A percentile compares a stretch with the other conserved stretches of the same genome.
phyloP scores from a whole-genome alignment of 2,113 vertebrate species.

The Tragelaphus strepsiceros region DNA sequence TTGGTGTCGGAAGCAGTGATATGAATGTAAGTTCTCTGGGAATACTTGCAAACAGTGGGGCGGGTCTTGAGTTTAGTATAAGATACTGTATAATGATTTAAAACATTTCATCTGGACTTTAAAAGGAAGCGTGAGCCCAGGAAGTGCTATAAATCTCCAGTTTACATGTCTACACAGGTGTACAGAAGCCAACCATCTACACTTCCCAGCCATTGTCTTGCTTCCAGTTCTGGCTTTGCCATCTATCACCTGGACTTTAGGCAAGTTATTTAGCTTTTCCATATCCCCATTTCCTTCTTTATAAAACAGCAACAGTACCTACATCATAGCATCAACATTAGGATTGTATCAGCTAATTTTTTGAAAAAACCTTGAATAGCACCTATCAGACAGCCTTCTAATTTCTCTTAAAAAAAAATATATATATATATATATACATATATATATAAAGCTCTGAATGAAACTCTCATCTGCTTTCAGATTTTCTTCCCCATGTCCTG shows the following conservation, averaged over 20 bases:
- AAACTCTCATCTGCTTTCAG: neutral
- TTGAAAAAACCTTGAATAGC: neutral
- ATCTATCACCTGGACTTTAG: neutral
- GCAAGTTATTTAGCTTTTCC: neutral
- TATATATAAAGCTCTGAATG: neutral
- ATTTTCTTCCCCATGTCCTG: neutral
- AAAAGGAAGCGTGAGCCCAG: neutral
- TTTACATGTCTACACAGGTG: fast-evolving
- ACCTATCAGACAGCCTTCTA: neutral
- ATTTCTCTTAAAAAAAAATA: neutral
- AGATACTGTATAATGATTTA: neutral
- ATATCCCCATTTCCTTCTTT: neutral
- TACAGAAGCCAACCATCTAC: fast-evolving
- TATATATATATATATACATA: neutral
- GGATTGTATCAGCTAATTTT: neutral
- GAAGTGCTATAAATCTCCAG: neutral
- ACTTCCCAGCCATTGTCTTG: neutral
- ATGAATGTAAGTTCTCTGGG: neutral
- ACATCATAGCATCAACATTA: neutral
- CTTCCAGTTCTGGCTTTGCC: neutral
- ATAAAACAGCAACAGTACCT: neutral
- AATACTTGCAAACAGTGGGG: neutral
- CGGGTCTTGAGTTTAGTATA: neutral
- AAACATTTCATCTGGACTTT: neutral
- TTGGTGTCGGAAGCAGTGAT: neutral